Percentiles rank a stretch among this genome's conserved stretches.
phyloP scores from a whole-genome alignment of 2,888 invertebrate genomes.

The Augiades crinisus region DNA sequence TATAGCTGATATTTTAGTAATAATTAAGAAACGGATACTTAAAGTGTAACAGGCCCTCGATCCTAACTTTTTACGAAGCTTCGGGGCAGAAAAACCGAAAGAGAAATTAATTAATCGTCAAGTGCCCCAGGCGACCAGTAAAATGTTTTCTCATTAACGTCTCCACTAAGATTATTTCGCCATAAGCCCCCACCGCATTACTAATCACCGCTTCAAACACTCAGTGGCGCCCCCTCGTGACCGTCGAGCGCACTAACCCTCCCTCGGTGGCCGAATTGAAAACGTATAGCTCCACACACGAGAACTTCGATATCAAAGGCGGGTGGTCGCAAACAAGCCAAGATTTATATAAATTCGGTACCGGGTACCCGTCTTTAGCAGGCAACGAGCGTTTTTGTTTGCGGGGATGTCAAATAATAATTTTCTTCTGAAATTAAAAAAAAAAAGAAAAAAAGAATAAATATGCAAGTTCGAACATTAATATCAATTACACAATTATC shows the following conservation, averaged over 20 bases:
- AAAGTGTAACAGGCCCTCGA: slow-evolving; percentile 23
- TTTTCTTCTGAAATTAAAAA: not conserved
- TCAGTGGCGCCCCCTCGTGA: slow-evolving; percentile 45
- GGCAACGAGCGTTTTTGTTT: slow-evolving; percentile 9
- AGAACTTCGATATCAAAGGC: slow-evolving; percentile 42
- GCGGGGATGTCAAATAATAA: slow-evolving; percentile 6
- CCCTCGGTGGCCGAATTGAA: slow-evolving; percentile 55
- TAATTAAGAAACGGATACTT: slow-evolving; percentile 18
- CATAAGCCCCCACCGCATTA: slow-evolving; percentile 60
- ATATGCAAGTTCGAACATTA: not conserved
- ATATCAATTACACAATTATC: not conserved
- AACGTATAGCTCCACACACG: slow-evolving; percentile 49
- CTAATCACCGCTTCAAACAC: slow-evolving; percentile 68
- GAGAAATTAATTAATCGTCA: slow-evolving; percentile 55
- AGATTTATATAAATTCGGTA: slow-evolving; percentile 49
- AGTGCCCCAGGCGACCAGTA: slow-evolving; percentile 42
- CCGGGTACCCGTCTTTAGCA: slow-evolving; percentile 26
- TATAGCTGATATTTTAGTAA: too few species aligned
- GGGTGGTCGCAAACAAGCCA: slow-evolving; percentile 43
- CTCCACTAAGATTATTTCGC: slow-evolving; percentile 66
- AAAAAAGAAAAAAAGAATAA: too few species aligned
- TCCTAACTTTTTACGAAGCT: slow-evolving; percentile 27
- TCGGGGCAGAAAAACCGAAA: slow-evolving; percentile 34
- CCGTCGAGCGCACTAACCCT: slow-evolving; percentile 47
- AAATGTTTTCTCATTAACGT: slow-evolving; percentile 67